Conservation (phyloP, 2,797 vertebrate genomes). For the Ctenochaetus hawaiiensis region DNA sequence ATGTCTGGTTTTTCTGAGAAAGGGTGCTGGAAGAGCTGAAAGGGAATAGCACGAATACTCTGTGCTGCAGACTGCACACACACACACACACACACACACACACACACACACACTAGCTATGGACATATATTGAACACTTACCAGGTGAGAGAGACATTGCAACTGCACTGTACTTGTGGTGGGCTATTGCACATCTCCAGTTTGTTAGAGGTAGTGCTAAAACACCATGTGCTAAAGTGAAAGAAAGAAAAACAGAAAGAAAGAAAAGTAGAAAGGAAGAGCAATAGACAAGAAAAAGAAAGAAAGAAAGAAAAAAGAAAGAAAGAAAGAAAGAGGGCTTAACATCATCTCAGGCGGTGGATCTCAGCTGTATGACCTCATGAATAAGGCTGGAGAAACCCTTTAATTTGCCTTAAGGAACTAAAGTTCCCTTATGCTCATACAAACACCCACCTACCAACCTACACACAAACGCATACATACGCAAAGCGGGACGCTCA, state of each 20-base stretch:
- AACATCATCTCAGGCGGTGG: conserved; percentile 61
- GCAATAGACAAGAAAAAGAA: neutral
- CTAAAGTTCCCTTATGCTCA: conserved; percentile 52
- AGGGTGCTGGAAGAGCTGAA: conserved; percentile 33
- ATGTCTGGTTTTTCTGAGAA: conserved; percentile 61
- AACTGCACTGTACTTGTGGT: conserved; percentile 14
- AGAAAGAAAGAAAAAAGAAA: conserved; percentile 15
- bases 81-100: conserved; percentile 6
- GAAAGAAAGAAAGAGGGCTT: conserved; percentile 25
- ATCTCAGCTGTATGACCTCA: conserved; percentile 71
- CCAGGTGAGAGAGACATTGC: conserved; percentile 9
- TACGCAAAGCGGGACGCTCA: conserved; percentile 44
- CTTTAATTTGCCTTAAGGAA: conserved; percentile 45
- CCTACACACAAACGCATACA: conserved; percentile 45
- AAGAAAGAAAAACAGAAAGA: conserved; percentile 18
- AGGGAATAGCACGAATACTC: conserved; percentile 24
- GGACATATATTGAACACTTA: neutral
- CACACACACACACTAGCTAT: neutral
- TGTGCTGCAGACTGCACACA: conserved; percentile 29
- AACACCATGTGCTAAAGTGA: neutral
- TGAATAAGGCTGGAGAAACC: conserved; percentile 27
- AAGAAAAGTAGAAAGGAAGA: conserved; percentile 16
- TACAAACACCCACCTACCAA: conserved; percentile 42
- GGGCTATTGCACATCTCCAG: conserved; percentile 19
- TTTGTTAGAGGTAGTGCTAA: conserved; percentile 14